These are phyloP conservation scores for Characodon lateralis DNA, from an alignment of 2,797 vertebrate species.

Conservation along the genomic window DNA sequence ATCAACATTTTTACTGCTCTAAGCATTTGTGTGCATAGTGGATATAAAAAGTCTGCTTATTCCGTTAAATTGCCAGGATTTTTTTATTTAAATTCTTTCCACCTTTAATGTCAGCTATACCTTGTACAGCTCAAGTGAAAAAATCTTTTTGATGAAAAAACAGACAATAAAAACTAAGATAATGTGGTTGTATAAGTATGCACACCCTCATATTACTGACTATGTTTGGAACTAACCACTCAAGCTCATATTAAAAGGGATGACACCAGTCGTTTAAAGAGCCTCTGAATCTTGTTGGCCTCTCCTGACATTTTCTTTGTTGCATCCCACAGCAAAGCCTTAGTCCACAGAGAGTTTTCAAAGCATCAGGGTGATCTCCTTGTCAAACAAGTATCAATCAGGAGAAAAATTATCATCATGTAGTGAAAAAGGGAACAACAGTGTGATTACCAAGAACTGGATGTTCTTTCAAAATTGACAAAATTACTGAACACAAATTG, in stretches of 20 bases:
- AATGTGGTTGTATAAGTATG: background rate
- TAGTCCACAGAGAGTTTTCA: background rate
- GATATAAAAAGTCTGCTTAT: background rate
- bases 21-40: background rate
- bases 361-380: too few relatives aligned
- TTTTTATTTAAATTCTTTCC: background rate
- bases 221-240: background rate
- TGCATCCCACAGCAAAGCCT: background rate
- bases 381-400: too few relatives aligned
- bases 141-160: background rate
- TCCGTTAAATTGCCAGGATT: background rate
- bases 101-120: background rate
- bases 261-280: background rate
- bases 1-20: constrained; percentile 6
- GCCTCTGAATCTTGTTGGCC: background rate
- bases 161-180: background rate
- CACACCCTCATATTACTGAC: background rate
- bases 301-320: background rate
- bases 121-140: background rate
- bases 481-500: background rate
- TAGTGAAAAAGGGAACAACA: background rate
- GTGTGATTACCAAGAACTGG: background rate
- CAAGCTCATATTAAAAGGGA: background rate
- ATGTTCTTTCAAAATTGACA: background rate
- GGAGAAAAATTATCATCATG: background rate